Evolutionary conservation across 1,140 invertebrate genomes (phyloP).

Genomic region (Aphelinus certus): DNA sequence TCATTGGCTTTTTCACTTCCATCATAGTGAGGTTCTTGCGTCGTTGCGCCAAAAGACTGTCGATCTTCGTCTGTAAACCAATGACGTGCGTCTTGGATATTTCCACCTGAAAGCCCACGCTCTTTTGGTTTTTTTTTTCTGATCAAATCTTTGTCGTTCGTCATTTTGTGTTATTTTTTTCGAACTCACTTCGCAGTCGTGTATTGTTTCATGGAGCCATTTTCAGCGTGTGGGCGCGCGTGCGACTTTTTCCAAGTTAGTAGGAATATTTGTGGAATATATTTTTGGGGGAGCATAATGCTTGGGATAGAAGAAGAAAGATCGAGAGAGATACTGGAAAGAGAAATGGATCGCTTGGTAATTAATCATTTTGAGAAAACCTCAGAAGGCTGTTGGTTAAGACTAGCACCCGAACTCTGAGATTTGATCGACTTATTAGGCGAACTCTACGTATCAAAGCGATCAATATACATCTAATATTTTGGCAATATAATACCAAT

Average conservation of each 20-base stretch:
- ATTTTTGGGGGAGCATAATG: no score
- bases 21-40: no score
- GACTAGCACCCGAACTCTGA: slow-evolving; percentile 41
- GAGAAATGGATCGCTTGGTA: neutral
- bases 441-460: no score
- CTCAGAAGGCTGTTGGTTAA: slow-evolving; percentile 10
- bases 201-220: slow-evolving; percentile 33
- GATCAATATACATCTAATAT: slow-evolving; percentile 4
- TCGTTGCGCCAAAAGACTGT: no score
- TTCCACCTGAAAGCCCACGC: slow-evolving; percentile 59
- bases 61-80: neutral
- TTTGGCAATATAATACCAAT: slow-evolving; percentile 28
- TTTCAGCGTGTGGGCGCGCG: slow-evolving; percentile 62
- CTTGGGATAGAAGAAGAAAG: no score
- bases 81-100: slow-evolving; percentile 39
- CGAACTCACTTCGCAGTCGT: slow-evolving; percentile 19
- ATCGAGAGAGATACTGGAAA: neutral
- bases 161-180: neutral
- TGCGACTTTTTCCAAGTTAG: slow-evolving; percentile 57
- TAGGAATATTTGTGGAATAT: slow-evolving; percentile 38
- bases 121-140: slow-evolving; percentile 37
- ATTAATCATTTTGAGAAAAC: no score
- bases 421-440: slow-evolving; percentile 15
- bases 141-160: slow-evolving; percentile 2
- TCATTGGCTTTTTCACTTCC: slow-evolving; percentile 45